Evolutionary conservation across 2,797 vertebrate genomes (phyloP).

Genomic region (Smutsia gigantea): DNA sequence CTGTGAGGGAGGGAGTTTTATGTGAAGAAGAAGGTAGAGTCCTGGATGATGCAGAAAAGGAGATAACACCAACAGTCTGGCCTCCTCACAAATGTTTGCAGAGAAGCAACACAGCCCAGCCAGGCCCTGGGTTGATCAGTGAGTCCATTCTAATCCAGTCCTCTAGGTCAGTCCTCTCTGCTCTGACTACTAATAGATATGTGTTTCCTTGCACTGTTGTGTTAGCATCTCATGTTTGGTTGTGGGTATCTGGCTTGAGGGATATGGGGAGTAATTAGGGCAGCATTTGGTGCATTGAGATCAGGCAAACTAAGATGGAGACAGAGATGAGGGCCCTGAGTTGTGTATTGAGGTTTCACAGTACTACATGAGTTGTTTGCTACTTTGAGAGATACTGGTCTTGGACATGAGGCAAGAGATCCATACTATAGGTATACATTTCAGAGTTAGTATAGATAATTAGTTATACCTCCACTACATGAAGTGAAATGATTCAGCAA

Average conservation of each 20-base stretch:
- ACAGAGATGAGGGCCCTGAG: background rate
- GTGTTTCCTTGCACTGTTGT: background rate
- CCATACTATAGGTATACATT: background rate
- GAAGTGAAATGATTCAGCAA: constrained; percentile 42
- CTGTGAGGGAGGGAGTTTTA: background rate
- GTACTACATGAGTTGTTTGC: background rate
- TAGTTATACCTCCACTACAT: background rate
- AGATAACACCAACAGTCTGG: background rate
- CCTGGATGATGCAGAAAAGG: background rate
- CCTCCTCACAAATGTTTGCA: constrained; percentile 15
- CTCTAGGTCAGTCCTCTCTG: background rate
- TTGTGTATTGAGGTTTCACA: background rate
- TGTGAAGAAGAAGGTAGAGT: background rate
- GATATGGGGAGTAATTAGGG: background rate
- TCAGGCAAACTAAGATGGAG: background rate
- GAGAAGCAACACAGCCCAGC: background rate
- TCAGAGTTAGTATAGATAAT: background rate
- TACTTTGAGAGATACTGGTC: constrained; percentile 13
- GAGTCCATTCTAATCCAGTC: background rate
- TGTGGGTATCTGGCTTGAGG: background rate
- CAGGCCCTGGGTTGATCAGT: background rate
- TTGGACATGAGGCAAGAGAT: background rate
- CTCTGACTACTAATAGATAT: background rate
- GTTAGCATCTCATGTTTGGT: background rate
- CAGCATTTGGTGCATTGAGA: background rate